These are phyloP conservation scores for Castor canadensis DNA, from an alignment of 2,113 vertebrate species.

Conservation along the genomic window DNA sequence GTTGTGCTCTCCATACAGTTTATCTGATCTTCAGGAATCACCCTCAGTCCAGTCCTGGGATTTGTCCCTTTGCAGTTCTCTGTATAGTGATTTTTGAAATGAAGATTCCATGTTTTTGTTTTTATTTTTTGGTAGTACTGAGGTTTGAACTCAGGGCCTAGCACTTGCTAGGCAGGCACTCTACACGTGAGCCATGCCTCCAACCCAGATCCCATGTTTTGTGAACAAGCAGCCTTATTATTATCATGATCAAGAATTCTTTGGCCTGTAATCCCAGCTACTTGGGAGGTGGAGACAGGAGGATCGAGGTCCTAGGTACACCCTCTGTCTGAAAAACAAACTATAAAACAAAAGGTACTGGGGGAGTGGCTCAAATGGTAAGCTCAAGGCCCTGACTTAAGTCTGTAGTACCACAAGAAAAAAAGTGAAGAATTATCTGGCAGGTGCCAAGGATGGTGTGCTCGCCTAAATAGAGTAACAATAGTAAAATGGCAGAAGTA, in stretches of 20 bases:
- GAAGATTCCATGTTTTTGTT: neutral
- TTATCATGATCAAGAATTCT: neutral
- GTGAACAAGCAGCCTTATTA: neutral
- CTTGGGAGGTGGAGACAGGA: too few species aligned
- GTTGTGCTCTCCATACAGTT: neutral
- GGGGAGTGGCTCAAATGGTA: too few species aligned
- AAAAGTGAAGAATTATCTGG: neutral
- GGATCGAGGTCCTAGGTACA: too few species aligned
- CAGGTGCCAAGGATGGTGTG: neutral
- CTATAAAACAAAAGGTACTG: too few species aligned
- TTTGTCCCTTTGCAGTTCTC: neutral
- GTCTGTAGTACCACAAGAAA: too few species aligned
- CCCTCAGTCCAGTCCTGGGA: neutral
- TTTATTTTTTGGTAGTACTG: too few species aligned
- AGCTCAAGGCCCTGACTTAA: too few species aligned
- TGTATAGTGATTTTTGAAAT: neutral
- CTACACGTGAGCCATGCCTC: too few species aligned
- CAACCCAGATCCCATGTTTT: neutral
- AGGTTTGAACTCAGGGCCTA: too few species aligned
- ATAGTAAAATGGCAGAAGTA: neutral
- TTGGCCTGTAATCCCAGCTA: too few species aligned
- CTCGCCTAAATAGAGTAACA: neutral
- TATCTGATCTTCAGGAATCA: neutral
- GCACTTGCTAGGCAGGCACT: too few species aligned
- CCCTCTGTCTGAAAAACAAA: too few species aligned